Evolutionary conservation across 2,113 vertebrate genomes (phyloP).

Genomic region (Cheilinus undulatus): DNA sequence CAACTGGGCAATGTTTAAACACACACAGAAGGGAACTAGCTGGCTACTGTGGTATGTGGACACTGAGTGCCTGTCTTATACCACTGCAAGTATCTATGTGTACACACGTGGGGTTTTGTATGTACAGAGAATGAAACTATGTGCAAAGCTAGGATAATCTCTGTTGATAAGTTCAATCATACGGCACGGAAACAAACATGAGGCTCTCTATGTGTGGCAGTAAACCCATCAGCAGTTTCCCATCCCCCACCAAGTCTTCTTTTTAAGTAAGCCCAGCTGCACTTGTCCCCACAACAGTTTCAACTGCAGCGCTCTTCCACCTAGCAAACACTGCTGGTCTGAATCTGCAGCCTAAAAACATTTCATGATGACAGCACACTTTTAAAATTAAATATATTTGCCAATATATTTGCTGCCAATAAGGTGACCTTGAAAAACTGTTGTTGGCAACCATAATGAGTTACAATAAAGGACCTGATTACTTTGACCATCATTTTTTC

Average conservation of each 20-base stretch:
- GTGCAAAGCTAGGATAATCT: constrained; percentile 3
- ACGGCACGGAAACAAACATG: constrained; percentile 1
- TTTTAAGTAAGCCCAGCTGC: neutral
- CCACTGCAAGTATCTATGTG: constrained; percentile 38
- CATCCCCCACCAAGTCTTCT: neutral
- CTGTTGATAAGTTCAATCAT: constrained; percentile 6
- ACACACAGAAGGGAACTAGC: constrained; percentile 43
- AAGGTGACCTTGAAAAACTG: too few species aligned
- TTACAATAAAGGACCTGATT: neutral
- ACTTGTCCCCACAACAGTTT: neutral
- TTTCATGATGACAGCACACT: neutral
- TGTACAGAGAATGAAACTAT: constrained; percentile 24
- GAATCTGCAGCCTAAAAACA: neutral
- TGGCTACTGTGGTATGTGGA: constrained; percentile 37
- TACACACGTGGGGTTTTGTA: constrained; percentile 4
- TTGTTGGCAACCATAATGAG: neutral
- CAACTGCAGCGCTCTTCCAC: neutral
- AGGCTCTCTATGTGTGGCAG: neutral
- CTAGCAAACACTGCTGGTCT: neutral
- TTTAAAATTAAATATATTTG: too few species aligned
- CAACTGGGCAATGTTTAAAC: constrained; percentile 70
- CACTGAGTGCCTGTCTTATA: constrained; percentile 32
- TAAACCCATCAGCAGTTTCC: neutral
- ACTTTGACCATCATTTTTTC: too few species aligned
- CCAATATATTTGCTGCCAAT: too few species aligned